phyloP scores from a whole-genome alignment of 2,113 vertebrate genomes.

The Mesitornis unicolor region DNA sequence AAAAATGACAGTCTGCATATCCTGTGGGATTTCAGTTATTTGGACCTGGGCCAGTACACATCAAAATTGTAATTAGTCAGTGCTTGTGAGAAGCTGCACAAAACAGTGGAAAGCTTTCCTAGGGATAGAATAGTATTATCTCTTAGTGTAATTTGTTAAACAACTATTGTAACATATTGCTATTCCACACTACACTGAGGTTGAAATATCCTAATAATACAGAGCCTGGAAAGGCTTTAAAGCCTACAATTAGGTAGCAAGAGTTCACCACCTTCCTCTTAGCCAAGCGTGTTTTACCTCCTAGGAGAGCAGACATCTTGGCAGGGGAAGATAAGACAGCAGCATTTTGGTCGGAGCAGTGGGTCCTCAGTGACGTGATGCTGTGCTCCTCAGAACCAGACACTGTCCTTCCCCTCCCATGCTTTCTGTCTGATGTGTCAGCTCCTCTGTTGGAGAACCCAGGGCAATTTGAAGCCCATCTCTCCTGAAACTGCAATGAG shows the following conservation, averaged over 20 bases:
- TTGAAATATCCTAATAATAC: not conserved
- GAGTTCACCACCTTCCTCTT: not conserved
- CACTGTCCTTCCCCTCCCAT: rapidly evolving
- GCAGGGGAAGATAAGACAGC: not conserved
- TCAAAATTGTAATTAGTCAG: not conserved
- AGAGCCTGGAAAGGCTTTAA: not conserved
- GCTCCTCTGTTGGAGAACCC: not conserved
- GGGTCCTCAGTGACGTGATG: rapidly evolving
- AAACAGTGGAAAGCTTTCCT: not conserved
- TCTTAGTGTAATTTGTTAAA: not conserved
- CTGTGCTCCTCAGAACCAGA: too few species aligned
- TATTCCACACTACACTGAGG: not conserved
- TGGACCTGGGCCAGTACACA: not conserved
- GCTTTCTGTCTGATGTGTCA: not conserved
- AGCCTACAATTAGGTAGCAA: not conserved
- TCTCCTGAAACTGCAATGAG: not conserved
- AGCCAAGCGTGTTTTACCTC: not conserved
- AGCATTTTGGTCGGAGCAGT: not conserved
- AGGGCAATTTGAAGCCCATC: not conserved
- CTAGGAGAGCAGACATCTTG: not conserved
- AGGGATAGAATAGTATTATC: not conserved
- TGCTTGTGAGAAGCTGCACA: not conserved
- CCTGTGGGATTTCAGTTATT: not conserved
- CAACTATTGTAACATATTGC: not conserved
- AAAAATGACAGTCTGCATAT: not conserved